Evolutionary conservation across 2,113 vertebrate genomes (phyloP), one percentile per base, ranked within the genome.

Genomic region (Phainopepla nitens): DNA sequence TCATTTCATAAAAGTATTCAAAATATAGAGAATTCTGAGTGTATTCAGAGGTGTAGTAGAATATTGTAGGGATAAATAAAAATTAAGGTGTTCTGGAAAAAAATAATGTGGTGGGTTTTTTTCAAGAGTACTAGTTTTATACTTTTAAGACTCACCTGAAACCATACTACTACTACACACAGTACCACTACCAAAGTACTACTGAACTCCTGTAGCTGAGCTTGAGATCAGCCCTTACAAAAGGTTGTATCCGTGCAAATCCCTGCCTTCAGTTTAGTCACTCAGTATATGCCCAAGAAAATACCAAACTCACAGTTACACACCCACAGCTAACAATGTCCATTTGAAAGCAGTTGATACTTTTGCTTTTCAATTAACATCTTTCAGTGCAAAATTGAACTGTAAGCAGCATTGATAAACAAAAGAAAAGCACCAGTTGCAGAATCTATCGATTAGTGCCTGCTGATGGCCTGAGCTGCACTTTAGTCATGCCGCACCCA

Each of bases 401-500:
- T 96, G 91, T 83, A 93, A 92, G 94, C 94, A 84, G 94, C 82
- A 68, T 49, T 29, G 23, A 92, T 78, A 91, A 98, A 95, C 56
- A 94, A 85, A 73, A 91, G 57, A 86, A 45, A 92, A 93, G 97
- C 96, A 97, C 94, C 28, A 8, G 90, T 80, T 91, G 97, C 97
- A 94, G 96, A 89, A 89, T 89, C 97, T 94, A 88, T 94, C 82
- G 62, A 93, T 96, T 94, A 96, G 97, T 95, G 97, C 97, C 97
- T 97, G 97, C 96, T 94, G 94, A 94, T 96, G 97, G 98, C 97
- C 98, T 97, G 95, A 92, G 95, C 96, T 97, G 96, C 97, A 97
- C 98, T 97, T 95, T 97, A 97, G 98, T 97, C 98, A 98, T 98
- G 98, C 99, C 98, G 90, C 98, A 97, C 97, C 98, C 98, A 98